Base-by-base conservation (phyloP, 2,888 invertebrate species). In the Drosophila putrida region DNA sequence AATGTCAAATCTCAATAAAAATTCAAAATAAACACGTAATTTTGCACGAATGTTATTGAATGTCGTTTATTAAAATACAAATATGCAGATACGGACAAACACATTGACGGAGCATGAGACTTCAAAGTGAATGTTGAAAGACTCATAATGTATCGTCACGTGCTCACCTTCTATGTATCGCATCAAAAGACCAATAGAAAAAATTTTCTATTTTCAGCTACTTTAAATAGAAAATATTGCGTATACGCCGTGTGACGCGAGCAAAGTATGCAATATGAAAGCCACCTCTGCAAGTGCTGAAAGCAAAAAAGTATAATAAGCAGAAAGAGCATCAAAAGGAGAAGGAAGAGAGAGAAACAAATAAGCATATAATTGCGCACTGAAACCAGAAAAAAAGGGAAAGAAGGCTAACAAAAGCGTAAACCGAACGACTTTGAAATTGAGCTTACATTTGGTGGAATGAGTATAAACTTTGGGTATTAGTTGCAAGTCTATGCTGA, bases 391-490 rank as follows among this genome's bases (percentile, higher is more conserved):
- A 20, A 60, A 60, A 41, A 43, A 51, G n/a, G 25, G 13, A 4
- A 8, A 13, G 46, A 50, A 13, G 62, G 36, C 46, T 6, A 39
- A 65, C 58, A 69, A 69, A 65, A 49, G 62, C 51, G 33, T 55
- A 72, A 76, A 59, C 55, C 31, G 50, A 59, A 51, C 31, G 50
- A 60, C 62, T 70, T 70, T 58, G 70, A 77, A 73, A 73, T 60
- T 62, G 60, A 41, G 62, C 50, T 25, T 25, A 38, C 47, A 25
- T 15, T 38, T 61, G 27, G 8, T 8, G 43, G 44, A 25, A 8
- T 25, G 36, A 27, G 44, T 46, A 6, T 38, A 47, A 38, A 38
- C 36, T 36, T 10, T 25, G 28, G 4, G 8, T 31, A 11, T 38
- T 31, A 28, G 6, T 35, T 15, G 11, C 41, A 33, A 13, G 20